Evolutionary conservation across 2,113 vertebrate genomes (phyloP), one percentile per base, ranked within the genome.

Genomic region (Pomatorhinus ruficollis): DNA sequence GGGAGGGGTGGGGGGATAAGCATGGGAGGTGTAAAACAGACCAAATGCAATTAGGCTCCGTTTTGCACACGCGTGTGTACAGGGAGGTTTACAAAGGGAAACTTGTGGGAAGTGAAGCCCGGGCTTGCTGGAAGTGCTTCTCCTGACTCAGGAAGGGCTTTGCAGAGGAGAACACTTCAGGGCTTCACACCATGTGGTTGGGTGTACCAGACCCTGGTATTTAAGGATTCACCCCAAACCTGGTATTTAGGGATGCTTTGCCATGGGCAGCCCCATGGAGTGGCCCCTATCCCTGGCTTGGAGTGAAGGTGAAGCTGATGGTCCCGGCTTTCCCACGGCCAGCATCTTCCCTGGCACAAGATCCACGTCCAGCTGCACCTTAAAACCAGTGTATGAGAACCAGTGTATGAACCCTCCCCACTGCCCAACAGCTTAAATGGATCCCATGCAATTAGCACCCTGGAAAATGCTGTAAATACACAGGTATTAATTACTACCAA

Each of bases 401-500:
- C 40, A 25, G 5, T 2, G 14, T 33, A 61, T 3, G 12, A 84
- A 31, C 60, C 28, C 50, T 63, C 28, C 78, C 17, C 42, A 2
- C 45, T 77, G 77, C 64, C 91, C 68, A 89, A 77, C 40, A 57
- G 75, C 65, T 93, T 75, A 79, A 90, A 82, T 18, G 63, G 40
- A 70, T 76, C 82, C 68, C 3, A 5, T 31, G 59, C 97, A 97
- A 96, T 96, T 95, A 97, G 95, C 89, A 94, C 79, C 71, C 81
- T 59, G 78, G 91, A 97, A 95, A 97, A 97, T 28, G 68, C 69
- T 85, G 94, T 89, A 96, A 96, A 97, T 93, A 96, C 87, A 89
- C 84, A 96, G 96, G 95, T 97, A 97, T 97, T 97, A 97, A 97
- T 97, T 97, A 96, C 96, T 95, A 95, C 39, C 77, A 94, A 94